A percentile compares a stretch with the other conserved stretches of the same genome.
Conservation (phyloP, 2,888 invertebrate species). For the Eurytoma californica region DNA sequence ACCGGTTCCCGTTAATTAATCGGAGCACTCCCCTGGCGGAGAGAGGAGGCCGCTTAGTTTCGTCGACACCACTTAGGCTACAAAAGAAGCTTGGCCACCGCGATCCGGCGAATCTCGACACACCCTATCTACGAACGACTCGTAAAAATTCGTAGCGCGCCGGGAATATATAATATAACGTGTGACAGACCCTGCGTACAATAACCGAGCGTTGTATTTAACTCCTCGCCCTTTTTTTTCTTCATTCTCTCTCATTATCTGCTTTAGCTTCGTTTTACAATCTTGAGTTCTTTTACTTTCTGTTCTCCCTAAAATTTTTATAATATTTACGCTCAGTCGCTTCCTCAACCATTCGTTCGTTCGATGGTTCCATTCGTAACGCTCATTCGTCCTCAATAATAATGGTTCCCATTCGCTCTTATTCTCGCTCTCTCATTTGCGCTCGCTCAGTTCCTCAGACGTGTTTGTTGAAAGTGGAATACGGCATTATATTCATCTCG, state of each 20-base stretch:
- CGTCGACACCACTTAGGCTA: conserved; percentile 29
- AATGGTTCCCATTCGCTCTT: conserved; percentile 43
- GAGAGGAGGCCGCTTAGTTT: conserved; percentile 14
- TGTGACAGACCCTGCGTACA: conserved; percentile 50
- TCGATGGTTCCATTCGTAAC: conserved; percentile 10
- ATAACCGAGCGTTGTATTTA: conserved; percentile 52
- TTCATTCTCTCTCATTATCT: conserved; percentile 45
- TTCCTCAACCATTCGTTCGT: conserved; percentile 38
- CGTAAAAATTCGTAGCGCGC: conserved; percentile 52
- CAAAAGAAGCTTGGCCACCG: conserved; percentile 48
- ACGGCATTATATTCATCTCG: conserved; percentile 48
- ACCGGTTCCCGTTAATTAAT: conserved; percentile 39
- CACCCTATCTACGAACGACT: conserved; percentile 16
- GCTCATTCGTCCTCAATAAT: conserved; percentile 24
- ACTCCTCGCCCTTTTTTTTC: conserved; percentile 41
- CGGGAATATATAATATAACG: conserved; percentile 14
- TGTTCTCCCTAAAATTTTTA: conserved; percentile 34
- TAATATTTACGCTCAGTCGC: conserved; percentile 50
- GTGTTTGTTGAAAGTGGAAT: conserved; percentile 59
- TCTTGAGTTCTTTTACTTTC: conserved; percentile 1
- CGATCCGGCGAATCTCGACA: conserved; percentile 51
- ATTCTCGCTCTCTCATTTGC: conserved; percentile 54
- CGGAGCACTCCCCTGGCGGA: no score
- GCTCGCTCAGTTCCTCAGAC: conserved; percentile 60
- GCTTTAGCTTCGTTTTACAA: conserved; percentile 23